Evolutionary conservation across 2,113 vertebrate species (phyloP), one percentile per base, ranked within the genome.

Genomic region (Amphiprion ocellaris): DNA sequence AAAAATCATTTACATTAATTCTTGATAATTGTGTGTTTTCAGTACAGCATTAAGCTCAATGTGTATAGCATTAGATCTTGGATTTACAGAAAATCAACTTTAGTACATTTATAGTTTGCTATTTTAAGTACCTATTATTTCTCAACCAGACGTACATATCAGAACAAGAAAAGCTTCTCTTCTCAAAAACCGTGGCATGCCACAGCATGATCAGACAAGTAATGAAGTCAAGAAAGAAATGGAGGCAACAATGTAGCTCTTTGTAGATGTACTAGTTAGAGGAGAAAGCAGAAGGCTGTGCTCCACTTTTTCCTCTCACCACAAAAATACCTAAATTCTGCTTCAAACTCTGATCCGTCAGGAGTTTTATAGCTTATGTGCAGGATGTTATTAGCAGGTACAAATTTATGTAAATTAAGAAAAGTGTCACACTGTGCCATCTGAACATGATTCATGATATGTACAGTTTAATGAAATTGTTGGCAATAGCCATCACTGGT

Each of bases 231-330:
- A 68, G 47, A 47, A 44, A 54, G 21, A 54, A 46, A 44, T 15
- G 39, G 11, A 47, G 3, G 47, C 11, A 50, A 53, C 24, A 30
- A 53, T n/a, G 60, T 11, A 23, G 55, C 14, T 7, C 46, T 69
- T 19, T 54, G 47, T 21, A 28, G 55, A 28, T 41, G 3, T 16
- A 23, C 56, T 46, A 30, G 33, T 46, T 46, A 62, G 19, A 24
- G 15, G 44, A 75, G 53, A 67, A 39, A 50, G 49, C 6, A 54
- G n/a, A 0, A 41, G 46, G 10, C 30, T 61, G 30, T 21, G 2
- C 28, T 59, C 44, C 47, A 21, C 10, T 61, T 68, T 14, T 58
- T 52, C 64, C 46, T 72, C 24, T 67, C 62, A 80, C 50, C 17
- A 26, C 28, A 79, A 73, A 54, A 16, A 9, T 61, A 41, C 54